phyloP scores from a whole-genome alignment of 2,113 vertebrate genomes.

The Gymnobelideus leadbeateri region DNA sequence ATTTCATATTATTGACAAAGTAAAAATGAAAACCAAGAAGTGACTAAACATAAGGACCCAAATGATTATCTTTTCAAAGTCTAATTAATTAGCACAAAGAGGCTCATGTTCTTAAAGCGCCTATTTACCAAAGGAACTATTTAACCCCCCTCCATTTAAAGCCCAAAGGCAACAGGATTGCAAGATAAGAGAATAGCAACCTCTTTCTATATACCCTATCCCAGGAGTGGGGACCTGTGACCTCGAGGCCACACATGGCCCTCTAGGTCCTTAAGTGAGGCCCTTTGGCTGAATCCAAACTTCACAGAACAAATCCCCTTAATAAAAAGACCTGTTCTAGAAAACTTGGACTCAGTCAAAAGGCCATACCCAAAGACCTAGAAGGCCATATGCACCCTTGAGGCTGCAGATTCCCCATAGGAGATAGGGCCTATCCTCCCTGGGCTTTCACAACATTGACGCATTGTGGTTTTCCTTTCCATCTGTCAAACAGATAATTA shows the following conservation, averaged over 20 bases:
- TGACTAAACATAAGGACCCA: neutral
- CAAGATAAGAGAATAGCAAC: neutral
- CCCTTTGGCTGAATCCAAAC: no score
- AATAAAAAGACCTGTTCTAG: no score
- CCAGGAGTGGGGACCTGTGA: no score
- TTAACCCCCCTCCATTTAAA: neutral
- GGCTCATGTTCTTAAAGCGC: neutral
- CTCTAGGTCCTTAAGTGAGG: no score
- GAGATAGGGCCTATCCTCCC: neutral
- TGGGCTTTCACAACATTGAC: neutral
- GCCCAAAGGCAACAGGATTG: neutral
- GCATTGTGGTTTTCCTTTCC: neutral
- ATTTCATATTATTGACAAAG: neutral
- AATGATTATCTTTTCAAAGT: neutral
- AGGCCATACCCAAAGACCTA: no score
- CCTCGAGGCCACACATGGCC: no score
- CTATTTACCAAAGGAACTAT: neutral
- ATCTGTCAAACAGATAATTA: neutral
- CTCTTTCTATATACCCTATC: neutral
- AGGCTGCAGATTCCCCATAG: no score
- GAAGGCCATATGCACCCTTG: no score
- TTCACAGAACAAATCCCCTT: no score
- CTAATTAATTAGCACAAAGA: neutral
- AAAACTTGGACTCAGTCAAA: no score
- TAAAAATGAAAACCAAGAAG: neutral